Percentiles rank a stretch among this genome's conserved stretches.
Evolutionary conservation across 2,113 vertebrate genomes (phyloP).

Genomic region (Scomber scombrus): DNA sequence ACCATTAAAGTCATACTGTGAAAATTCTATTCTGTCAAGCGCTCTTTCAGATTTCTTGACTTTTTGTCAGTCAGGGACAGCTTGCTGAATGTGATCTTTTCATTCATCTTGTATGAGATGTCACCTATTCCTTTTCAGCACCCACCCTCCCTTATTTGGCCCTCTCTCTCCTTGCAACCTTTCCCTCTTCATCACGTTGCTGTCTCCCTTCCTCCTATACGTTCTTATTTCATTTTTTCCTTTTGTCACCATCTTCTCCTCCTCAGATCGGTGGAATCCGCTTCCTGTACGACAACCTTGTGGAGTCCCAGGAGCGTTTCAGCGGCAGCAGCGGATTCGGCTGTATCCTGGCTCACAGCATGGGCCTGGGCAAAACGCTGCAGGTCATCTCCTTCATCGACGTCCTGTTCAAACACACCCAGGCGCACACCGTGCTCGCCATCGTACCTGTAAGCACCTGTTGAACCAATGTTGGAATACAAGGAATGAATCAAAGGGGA

Average conservation of each 20-base stretch:
- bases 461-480: not conserved
- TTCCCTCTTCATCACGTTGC: no score
- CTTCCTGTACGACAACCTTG: conserved; percentile 96
- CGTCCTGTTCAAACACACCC: conserved; percentile 93
- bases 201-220: not conserved
- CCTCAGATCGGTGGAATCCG: conserved; percentile 94
- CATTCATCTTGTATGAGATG: conserved; percentile 7
- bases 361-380: conserved; percentile 97
- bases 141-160: no score
- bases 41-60: not conserved
- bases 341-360: conserved; percentile 97
- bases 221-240: not conserved
- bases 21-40: not conserved
- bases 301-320: conserved; percentile 94
- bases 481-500: not conserved
- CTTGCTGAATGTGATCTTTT: not conserved
- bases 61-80: not conserved
- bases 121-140: not conserved
- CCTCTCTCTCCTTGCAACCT: no score
- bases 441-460: conserved; percentile 94
- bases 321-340: conserved; percentile 93
- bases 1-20: not conserved
- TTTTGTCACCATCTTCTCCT: no score
- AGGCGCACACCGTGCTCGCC: conserved; percentile 96
- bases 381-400: conserved; percentile 98